Conservation (phyloP, 2,888 invertebrate genomes). For the Limnephilus marmoratus region DNA sequence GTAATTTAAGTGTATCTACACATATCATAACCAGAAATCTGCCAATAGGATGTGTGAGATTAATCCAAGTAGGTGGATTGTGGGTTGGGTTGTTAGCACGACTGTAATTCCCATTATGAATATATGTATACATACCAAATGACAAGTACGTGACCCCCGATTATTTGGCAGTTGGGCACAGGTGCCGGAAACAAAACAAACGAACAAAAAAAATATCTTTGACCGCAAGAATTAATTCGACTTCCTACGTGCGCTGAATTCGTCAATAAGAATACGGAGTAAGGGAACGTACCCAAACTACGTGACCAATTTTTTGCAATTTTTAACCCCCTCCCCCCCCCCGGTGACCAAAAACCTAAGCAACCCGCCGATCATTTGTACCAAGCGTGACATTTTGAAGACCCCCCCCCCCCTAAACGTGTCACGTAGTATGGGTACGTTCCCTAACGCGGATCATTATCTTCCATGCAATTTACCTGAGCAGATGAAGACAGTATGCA, state of each 20-base stretch:
- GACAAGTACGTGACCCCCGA: background rate
- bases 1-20: too few relatives aligned
- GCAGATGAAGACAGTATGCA: background rate
- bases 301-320: too few relatives aligned
- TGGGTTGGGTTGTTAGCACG: background rate
- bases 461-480: background rate
- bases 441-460: background rate
- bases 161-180: background rate
- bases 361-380: too few relatives aligned
- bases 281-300: too few relatives aligned
- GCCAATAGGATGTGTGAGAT: background rate
- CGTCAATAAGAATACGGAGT: background rate
- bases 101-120: background rate
- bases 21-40: background rate
- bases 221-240: background rate
- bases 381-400: too few relatives aligned
- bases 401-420: too few relatives aligned
- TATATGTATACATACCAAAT: background rate
- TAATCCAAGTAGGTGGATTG: background rate
- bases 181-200: constrained; percentile 26
- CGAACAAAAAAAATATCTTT: background rate
- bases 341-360: too few relatives aligned
- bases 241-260: background rate
- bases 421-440: too few relatives aligned
- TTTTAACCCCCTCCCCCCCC: too few relatives aligned